Conservation (phyloP, 2,797 vertebrate species). For the Epinephelus coioides region DNA sequence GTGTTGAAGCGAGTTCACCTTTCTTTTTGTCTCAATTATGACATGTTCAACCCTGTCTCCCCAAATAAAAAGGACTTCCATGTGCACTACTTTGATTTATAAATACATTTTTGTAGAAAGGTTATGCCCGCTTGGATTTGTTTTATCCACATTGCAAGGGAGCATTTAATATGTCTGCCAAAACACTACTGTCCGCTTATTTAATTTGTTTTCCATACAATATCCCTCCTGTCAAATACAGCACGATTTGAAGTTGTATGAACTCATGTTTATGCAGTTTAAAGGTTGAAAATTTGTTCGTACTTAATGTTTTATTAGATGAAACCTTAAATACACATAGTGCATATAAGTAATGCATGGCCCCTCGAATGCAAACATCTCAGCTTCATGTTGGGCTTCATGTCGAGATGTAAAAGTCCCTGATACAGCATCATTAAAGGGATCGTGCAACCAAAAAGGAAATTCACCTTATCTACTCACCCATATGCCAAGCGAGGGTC, state of each 20-base stretch:
- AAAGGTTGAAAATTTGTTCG: too few relatives aligned
- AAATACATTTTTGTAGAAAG: constrained; percentile 1
- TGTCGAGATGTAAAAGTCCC: too few relatives aligned
- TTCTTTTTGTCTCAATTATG: constrained; percentile 17
- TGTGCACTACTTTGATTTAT: not conserved
- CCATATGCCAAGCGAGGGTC: too few relatives aligned
- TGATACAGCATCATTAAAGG: too few relatives aligned
- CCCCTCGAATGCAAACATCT: too few relatives aligned
- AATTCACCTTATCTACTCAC: too few relatives aligned
- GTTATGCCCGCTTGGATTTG: not conserved
- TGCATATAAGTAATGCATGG: too few relatives aligned
- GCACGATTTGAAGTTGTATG: not conserved
- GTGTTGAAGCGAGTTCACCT: constrained; percentile 1
- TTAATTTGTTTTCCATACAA: not conserved
- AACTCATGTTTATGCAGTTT: too few relatives aligned
- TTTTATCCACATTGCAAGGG: not conserved
- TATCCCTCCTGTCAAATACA: not conserved
- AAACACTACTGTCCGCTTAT: not conserved
- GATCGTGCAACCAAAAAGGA: too few relatives aligned
- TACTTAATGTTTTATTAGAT: too few relatives aligned
- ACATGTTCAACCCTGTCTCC: constrained; percentile 4
- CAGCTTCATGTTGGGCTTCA: too few relatives aligned
- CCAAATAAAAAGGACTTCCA: constrained; percentile 4
- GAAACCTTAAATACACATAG: too few relatives aligned
- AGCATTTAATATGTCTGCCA: not conserved